phyloP scores from a whole-genome alignment of 2,888 invertebrate species.

The Phortica okadai region DNA sequence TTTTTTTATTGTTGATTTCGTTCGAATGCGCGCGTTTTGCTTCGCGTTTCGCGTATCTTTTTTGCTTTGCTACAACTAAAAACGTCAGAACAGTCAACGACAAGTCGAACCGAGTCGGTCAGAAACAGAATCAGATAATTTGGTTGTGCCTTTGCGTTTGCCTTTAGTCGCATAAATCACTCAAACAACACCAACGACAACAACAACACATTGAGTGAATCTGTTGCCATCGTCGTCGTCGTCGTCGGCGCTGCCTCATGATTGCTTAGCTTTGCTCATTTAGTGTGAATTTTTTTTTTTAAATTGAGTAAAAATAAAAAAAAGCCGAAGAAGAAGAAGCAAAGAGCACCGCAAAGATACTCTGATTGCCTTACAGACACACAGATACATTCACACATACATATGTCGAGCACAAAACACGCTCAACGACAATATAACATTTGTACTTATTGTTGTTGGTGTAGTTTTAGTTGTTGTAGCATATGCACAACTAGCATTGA shows the following conservation, averaged over 20 bases:
- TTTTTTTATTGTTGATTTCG: neutral
- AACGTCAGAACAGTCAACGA: slow-evolving; percentile 6
- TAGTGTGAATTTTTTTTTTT: too few relatives aligned
- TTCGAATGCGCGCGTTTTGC: slow-evolving; percentile 8
- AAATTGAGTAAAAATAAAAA: too few relatives aligned
- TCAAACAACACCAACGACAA: neutral
- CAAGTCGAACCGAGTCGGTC: neutral
- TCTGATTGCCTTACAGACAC: slow-evolving; percentile 38
- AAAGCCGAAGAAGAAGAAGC: neutral
- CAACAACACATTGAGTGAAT: neutral
- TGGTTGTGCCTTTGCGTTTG: neutral
- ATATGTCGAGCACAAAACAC: neutral
- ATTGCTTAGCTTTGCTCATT: too few relatives aligned
- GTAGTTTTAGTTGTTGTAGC: slow-evolving; percentile 4
- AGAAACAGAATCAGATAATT: neutral
- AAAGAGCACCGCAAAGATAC: neutral
- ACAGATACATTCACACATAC: slow-evolving; percentile 3
- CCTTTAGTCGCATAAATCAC: neutral
- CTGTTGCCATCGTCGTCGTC: too few relatives aligned
- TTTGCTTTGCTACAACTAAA: slow-evolving; percentile 5
- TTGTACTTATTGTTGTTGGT: slow-evolving; percentile 10
- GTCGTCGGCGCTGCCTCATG: too few relatives aligned
- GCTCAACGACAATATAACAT: neutral
- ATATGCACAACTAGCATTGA: neutral
- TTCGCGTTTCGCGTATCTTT: slow-evolving; percentile 27